Evolutionary conservation across 2,113 vertebrate species (phyloP).

Genomic region (Aythya baeri): DNA sequence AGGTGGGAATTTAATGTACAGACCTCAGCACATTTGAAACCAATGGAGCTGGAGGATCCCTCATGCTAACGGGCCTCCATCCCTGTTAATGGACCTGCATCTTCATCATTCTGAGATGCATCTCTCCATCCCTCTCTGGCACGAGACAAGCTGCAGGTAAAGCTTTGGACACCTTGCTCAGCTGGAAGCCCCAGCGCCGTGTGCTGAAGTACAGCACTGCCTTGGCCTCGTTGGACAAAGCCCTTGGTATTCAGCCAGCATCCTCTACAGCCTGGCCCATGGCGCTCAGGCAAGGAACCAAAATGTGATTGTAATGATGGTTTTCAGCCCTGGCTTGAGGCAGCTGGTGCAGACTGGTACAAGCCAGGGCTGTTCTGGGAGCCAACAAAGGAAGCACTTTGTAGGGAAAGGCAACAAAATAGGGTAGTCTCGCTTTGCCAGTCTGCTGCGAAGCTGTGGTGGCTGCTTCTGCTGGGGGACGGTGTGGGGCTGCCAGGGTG

Average conservation of each 20-base stretch:
- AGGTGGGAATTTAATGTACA: accelerated
- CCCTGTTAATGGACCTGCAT: neutral
- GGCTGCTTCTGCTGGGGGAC: neutral
- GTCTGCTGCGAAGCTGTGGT: neutral
- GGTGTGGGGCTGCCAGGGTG: neutral
- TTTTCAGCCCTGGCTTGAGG: neutral
- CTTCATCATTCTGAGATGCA: neutral
- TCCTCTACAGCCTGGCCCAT: neutral
- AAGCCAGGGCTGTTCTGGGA: neutral
- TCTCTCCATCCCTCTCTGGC: neutral
- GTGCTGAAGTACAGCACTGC: neutral
- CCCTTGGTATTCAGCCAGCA: neutral
- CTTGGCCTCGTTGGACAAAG: neutral
- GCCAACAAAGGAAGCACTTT: neutral
- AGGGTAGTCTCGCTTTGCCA: neutral
- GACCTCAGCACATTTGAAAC: neutral
- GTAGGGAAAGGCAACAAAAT: neutral
- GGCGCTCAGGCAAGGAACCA: neutral
- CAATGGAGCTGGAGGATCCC: neutral
- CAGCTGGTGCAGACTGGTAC: neutral
- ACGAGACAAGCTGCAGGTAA: neutral
- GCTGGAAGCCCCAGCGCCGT: neutral
- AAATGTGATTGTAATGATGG: neutral
- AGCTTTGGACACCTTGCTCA: neutral
- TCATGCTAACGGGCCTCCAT: neutral